Conservation (phyloP, 2,113 vertebrate species). For the Pangasianodon hypophthalmus region DNA sequence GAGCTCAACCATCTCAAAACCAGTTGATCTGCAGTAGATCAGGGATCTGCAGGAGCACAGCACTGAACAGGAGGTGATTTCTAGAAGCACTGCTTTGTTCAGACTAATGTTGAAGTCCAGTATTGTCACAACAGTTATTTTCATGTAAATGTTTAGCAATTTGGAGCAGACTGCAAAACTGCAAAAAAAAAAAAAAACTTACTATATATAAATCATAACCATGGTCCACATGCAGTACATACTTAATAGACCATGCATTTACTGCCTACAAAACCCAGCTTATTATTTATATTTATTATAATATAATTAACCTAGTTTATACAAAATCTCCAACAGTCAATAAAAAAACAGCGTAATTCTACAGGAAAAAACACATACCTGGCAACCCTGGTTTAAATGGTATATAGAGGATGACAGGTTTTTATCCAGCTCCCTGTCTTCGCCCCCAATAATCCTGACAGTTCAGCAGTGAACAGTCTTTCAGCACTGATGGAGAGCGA, state of each 20-base stretch:
- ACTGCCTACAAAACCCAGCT: not conserved
- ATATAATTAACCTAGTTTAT: not conserved
- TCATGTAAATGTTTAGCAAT: not conserved
- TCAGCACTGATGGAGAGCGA: not conserved
- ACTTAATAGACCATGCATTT: not conserved
- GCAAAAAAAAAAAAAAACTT: not conserved
- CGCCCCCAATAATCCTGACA: not conserved
- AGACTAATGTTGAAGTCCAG: not conserved
- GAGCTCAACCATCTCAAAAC: conserved; percentile 63
- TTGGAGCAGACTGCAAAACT: not conserved
- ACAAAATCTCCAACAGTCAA: not conserved
- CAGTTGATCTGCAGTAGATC: conserved; percentile 65
- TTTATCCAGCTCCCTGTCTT: not conserved
- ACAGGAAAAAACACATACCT: not conserved
- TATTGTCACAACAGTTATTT: not conserved
- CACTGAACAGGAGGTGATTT: not conserved
- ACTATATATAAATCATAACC: not conserved
- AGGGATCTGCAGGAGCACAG: not conserved
- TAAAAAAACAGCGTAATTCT: not conserved
- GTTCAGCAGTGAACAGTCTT: not conserved
- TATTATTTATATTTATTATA: not conserved
- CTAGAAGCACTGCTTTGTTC: conserved; percentile 2
- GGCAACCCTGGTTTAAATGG: not conserved
- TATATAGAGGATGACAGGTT: not conserved
- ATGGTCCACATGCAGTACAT: not conserved